Base-by-base conservation (phyloP, 2,888 invertebrate species). In the Diogma glabrata region DNA sequence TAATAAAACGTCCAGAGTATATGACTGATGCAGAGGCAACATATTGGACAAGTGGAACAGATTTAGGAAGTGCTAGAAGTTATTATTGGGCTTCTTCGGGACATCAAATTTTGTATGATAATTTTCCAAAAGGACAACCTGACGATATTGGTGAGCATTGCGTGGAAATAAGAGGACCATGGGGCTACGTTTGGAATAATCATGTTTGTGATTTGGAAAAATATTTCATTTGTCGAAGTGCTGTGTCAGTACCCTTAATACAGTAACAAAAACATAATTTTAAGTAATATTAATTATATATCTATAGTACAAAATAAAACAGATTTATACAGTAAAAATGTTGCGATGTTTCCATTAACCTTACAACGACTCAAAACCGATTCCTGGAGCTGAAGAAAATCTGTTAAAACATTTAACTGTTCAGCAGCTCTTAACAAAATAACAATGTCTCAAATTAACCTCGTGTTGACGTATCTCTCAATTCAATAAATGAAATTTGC, bases 181-280 rank as follows among this genome's bases (percentile, higher is more conserved):
- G n/a, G n/a, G 43, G 43, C n/a, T 43, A 14, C n/a, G 23, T 22
- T 22, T 43, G 43, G 43, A 43, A 43, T 16, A 23, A 43, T 12
- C 22, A 43, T 43, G 4, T 3, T 2, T 43, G 43, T n/a, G 7
- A 12, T 2, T 20, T 14, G 43, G 14, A 22, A 43, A 43, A 43
- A 43, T 43, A 43, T 43, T 43, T 43, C 14, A 22, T 43, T n/a
- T 43, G 43, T 43, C 43, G 43, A 2, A 40, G 20, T 19, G 7
- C 40, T 2, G 40, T 40, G 3, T 19, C 40, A 20, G 19, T 20
- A 20, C 40, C 40, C 10, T 40, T 40, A 28, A 28, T n/a, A n/a
- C n/a, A n/a, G n/a, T n/a, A n/a, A n/a, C n/a, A n/a, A n/a, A n/a
- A n/a, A n/a, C n/a, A n/a, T n/a, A n/a, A n/a, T n/a, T n/a, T n/a